Conservation (phyloP, 2,888 invertebrate species). For the Plutella xylostella region DNA sequence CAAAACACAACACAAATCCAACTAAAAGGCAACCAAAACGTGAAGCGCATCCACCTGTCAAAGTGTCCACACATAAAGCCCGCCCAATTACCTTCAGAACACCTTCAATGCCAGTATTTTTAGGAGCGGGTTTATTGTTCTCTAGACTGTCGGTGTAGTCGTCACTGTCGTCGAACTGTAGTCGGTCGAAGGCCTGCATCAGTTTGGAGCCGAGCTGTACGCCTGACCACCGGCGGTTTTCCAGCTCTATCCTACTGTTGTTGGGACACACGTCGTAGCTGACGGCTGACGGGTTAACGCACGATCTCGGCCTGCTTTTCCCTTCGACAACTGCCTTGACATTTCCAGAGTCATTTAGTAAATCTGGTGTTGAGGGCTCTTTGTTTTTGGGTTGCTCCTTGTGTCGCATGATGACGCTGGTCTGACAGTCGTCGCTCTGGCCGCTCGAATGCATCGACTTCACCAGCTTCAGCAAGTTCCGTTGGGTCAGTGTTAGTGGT, state of each 20-base stretch:
- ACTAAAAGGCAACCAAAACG: constrained; percentile 29
- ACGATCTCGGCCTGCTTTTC: constrained; percentile 77
- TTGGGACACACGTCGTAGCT: constrained; percentile 61
- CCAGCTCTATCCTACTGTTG: constrained; percentile 57
- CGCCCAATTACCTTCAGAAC: constrained; percentile 57
- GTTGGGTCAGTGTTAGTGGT: constrained; percentile 69
- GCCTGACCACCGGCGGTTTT: constrained; percentile 79
- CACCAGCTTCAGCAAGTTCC: constrained; percentile 69
- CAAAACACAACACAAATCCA: constrained; percentile 26
- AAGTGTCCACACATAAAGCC: constrained; percentile 22
- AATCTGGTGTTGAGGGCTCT: constrained; percentile 70
- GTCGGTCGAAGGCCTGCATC: constrained; percentile 78
- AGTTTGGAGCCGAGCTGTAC: constrained; percentile 77
- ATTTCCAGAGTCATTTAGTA: constrained; percentile 67
- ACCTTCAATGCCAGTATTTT: constrained; percentile 63
- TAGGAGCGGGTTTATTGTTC: constrained; percentile 61
- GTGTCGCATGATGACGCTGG: constrained; percentile 62
- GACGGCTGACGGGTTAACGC: constrained; percentile 69
- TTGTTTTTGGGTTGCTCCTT: constrained; percentile 54
- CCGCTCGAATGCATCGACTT: constrained; percentile 70
- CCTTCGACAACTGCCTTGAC: constrained; percentile 56
- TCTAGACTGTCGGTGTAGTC: constrained; percentile 83
- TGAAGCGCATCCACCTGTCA: neutral
- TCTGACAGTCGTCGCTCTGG: constrained; percentile 64
- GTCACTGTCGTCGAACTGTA: constrained; percentile 75